These are phyloP conservation scores for Cettia cetti DNA, from an alignment of 2,113 vertebrate species.

Conservation along the genomic window DNA sequence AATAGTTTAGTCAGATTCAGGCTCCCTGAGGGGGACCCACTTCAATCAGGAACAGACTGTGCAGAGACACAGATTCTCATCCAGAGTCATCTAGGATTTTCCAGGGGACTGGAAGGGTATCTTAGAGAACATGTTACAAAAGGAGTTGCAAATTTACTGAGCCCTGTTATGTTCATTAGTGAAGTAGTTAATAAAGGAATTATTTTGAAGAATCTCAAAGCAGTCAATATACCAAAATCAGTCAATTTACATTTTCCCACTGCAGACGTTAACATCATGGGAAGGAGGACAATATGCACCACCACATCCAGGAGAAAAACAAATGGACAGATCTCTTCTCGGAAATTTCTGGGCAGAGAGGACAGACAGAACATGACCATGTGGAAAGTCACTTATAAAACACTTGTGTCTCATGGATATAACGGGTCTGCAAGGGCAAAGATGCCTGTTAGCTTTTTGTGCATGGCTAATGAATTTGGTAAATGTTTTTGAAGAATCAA, in stretches of 20 bases:
- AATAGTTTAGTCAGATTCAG: background rate
- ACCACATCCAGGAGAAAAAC: background rate
- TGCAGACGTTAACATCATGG: fast-evolving
- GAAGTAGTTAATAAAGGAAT: background rate
- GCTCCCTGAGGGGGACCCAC: fast-evolving
- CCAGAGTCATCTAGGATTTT: background rate
- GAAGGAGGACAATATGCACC: background rate
- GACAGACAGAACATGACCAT: background rate
- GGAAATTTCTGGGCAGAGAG: background rate
- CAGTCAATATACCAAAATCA: background rate
- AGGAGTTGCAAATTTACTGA: background rate
- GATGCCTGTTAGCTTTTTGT: background rate
- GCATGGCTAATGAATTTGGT: background rate
- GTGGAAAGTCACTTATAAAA: background rate
- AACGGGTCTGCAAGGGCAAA: background rate
- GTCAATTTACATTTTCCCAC: background rate
- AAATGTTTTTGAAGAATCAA: background rate
- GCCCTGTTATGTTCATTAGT: background rate
- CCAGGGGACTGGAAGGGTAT: background rate
- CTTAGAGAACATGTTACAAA: background rate
- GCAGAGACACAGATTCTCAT: background rate
- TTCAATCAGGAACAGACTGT: background rate
- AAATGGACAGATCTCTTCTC: background rate
- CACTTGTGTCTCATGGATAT: background rate
- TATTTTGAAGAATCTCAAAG: background rate